These are phyloP conservation scores for Spisula solida DNA, from an alignment of 2,888 invertebrate genomes.

Conservation along the genomic window DNA sequence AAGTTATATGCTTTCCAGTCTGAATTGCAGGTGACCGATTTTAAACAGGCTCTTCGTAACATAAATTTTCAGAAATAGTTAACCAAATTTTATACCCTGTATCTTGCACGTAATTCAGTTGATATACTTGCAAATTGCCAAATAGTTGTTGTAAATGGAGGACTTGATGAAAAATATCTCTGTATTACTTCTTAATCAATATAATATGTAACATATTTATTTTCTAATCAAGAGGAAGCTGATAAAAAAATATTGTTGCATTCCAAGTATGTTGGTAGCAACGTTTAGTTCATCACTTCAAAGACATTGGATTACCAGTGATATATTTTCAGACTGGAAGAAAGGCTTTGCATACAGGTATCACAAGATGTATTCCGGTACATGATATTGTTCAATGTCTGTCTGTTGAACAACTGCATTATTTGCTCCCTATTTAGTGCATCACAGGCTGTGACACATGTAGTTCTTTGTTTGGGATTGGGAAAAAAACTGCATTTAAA, in stretches of 20 bases:
- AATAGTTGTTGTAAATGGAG: conserved; percentile 5
- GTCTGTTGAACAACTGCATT: conserved; percentile 8
- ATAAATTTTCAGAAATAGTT: not conserved
- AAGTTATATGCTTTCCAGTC: too few species aligned
- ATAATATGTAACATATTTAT: not conserved
- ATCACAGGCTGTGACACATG: conserved; percentile 49
- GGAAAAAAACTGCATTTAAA: conserved; percentile 41
- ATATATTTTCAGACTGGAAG: conserved; percentile 27
- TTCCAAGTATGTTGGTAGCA: conserved; percentile 30
- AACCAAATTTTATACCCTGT: not conserved
- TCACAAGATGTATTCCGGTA: conserved; percentile 34
- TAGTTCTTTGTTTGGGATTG: conserved; percentile 38
- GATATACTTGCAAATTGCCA: not conserved
- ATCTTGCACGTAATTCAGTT: not conserved
- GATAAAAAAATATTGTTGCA: conserved; percentile 46
- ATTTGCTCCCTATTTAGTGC: conserved; percentile 31
- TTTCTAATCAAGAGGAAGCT: conserved; percentile 50
- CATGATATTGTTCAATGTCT: conserved; percentile 22
- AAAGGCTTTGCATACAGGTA: conserved; percentile 9
- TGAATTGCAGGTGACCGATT: not conserved
- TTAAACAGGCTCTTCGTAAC: not conserved
- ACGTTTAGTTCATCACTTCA: conserved; percentile 38
- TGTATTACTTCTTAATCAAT: not conserved
- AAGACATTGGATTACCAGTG: not conserved
- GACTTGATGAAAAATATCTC: not conserved